Evolutionary conservation across 2,797 vertebrate genomes (phyloP).

Genomic region (Lithobates pipiens): DNA sequence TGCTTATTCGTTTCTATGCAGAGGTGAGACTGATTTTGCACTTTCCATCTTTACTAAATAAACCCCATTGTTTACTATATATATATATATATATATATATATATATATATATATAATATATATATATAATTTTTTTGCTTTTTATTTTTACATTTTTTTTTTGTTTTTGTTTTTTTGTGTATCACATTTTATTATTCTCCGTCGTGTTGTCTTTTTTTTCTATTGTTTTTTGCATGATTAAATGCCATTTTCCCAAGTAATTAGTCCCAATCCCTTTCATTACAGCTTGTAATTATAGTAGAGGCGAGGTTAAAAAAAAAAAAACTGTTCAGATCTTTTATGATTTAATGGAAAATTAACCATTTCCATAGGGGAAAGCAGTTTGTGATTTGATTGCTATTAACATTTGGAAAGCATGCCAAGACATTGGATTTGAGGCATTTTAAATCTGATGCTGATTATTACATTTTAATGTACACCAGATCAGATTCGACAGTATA

Average conservation of each 20-base stretch:
- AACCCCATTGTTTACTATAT: no score
- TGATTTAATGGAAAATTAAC: slow-evolving; percentile 56
- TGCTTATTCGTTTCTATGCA: no score
- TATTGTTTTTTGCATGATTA: slow-evolving; percentile 24
- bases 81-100: no score
- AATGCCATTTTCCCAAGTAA: slow-evolving; percentile 2
- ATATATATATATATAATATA: no score
- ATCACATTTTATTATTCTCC: no score
- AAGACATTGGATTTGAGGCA: slow-evolving; percentile 52
- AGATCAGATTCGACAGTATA: slow-evolving; percentile 48
- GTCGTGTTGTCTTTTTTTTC: neutral
- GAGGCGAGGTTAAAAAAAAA: slow-evolving; percentile 11
- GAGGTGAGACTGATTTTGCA: no score
- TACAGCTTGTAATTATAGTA: slow-evolving; percentile 31
- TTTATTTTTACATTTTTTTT: no score
- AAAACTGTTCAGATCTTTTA: slow-evolving; percentile 27
- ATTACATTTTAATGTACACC: slow-evolving; percentile 63
- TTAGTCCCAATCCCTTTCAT: slow-evolving; percentile 33
- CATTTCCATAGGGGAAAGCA: slow-evolving; percentile 52
- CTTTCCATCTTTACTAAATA: no score
- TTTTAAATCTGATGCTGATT: slow-evolving; percentile 62
- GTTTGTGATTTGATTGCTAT: slow-evolving; percentile 59
- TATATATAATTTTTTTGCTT: neutral
- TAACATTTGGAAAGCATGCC: slow-evolving; percentile 59
- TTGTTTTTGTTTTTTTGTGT: no score